Evolutionary conservation across 2,797 vertebrate species (phyloP).

Genomic region (Pseudomugil gertrudae): DNA sequence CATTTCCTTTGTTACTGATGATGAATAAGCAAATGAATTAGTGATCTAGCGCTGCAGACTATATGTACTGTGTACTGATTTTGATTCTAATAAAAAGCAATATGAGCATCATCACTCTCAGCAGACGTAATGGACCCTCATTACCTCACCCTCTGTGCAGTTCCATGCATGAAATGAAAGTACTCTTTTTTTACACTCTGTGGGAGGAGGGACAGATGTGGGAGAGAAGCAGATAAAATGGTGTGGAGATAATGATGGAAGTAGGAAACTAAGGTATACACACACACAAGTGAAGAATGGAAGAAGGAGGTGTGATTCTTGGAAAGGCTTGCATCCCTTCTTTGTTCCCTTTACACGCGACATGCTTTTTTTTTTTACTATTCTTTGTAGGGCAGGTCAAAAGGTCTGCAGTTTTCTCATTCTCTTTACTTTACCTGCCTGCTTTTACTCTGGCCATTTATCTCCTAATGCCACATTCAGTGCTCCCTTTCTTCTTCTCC

Average conservation of each 20-base stretch:
- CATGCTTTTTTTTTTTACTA: conserved; percentile 36
- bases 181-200: conserved; percentile 38
- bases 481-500: conserved; percentile 47
- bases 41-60: conserved; percentile 8
- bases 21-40: conserved; percentile 1
- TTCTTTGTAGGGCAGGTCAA: conserved; percentile 55
- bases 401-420: conserved; percentile 56
- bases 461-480: conserved; percentile 44
- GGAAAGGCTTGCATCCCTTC: conserved; percentile 1
- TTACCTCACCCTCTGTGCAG: conserved; percentile 57
- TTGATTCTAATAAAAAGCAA: conserved; percentile 56
- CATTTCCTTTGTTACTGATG: background rate
- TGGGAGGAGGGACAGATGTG: conserved; percentile 13
- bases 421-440: conserved; percentile 56
- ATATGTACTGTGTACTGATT: conserved; percentile 31
- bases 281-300: conserved; percentile 21
- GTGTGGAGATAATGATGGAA: conserved; percentile 8
- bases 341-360: conserved; percentile 39
- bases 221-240: conserved; percentile 21
- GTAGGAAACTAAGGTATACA: conserved; percentile 34
- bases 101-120: conserved; percentile 52
- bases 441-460: conserved; percentile 59
- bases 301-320: conserved; percentile 40
- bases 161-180: conserved; percentile 62
- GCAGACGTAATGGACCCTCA: conserved; percentile 53